Percentiles rank a stretch among this genome's conserved stretches.
phyloP scores from a whole-genome alignment of 2,888 invertebrate genomes.

The Eurytoma adleriae region DNA sequence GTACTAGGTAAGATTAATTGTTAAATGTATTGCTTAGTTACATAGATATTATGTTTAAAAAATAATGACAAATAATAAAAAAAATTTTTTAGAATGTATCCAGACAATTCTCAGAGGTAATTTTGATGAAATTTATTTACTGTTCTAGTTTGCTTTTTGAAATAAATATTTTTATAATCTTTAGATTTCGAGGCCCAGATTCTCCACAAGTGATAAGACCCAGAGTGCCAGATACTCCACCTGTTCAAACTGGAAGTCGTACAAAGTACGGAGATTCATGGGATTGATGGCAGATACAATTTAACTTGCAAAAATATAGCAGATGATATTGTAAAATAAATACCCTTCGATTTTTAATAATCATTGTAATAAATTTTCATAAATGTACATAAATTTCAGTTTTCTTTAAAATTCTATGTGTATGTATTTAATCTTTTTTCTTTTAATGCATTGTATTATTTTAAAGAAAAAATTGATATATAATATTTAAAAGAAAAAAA shows the following conservation, averaged over 20 bases:
- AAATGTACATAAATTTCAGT: neutral
- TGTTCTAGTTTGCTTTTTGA: neutral
- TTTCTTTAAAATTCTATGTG: neutral
- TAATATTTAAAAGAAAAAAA: too few relatives aligned
- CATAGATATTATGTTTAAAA: neutral
- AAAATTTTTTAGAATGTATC: slow-evolving; percentile 17
- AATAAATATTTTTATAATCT: neutral
- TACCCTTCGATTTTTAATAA: slow-evolving; percentile 9
- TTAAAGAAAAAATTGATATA: too few relatives aligned
- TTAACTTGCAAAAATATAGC: slow-evolving; percentile 19
- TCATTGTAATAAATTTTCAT: slow-evolving; percentile 32
- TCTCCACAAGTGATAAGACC: slow-evolving; percentile 3
- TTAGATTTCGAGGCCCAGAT: neutral
- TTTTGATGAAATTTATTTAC: neutral
- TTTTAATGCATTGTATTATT: neutral
- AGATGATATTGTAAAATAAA: slow-evolving; percentile 28
- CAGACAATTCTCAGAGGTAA: neutral
- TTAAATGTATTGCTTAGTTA: neutral
- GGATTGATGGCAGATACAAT: slow-evolving; percentile 28
- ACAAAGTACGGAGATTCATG: slow-evolving; percentile 54
- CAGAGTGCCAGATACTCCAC: neutral
- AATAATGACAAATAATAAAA: neutral
- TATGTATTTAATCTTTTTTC: neutral
- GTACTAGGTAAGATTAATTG: slow-evolving; percentile 41
- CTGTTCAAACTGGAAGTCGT: neutral